Conservation (phyloP, 2,888 invertebrate genomes). For the Agrochola litura region DNA sequence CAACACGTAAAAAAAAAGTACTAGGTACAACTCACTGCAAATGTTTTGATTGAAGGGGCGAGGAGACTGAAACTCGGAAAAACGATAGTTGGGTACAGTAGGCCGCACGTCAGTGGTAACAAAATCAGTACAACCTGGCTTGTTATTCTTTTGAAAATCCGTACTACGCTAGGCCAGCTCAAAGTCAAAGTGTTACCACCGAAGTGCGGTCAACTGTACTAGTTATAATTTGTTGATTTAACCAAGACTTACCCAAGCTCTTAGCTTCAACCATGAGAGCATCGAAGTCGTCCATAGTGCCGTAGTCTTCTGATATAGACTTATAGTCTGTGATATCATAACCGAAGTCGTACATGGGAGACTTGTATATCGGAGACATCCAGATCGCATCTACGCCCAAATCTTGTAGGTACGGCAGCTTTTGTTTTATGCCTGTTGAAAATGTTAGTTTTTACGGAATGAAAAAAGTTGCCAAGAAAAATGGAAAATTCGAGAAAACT, state of each 20-base stretch:
- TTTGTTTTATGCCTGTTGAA: conserved; percentile 80
- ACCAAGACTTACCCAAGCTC: conserved; percentile 80
- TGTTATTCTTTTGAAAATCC: background rate
- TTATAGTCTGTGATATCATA: conserved; percentile 94
- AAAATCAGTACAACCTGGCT: background rate
- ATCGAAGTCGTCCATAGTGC: conserved; percentile 93
- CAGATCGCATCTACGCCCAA: conserved; percentile 92
- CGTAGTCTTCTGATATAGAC: conserved; percentile 92
- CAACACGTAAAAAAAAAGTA: background rate
- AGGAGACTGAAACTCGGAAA: background rate
- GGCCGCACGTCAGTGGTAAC: no score
- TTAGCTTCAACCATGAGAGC: conserved; percentile 88
- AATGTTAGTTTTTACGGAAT: background rate
- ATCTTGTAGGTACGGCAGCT: conserved; percentile 89
- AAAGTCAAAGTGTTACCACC: background rate
- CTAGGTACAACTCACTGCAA: background rate
- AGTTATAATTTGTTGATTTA: background rate
- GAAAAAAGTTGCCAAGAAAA: no score
- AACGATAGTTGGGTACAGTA: background rate
- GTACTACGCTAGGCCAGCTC: background rate
- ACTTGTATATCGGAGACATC: conserved; percentile 93
- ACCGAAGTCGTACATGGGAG: conserved; percentile 94
- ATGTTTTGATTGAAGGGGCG: background rate
- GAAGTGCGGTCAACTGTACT: background rate
- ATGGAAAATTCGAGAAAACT: no score